Base-by-base conservation (phyloP, 35 echinoderm and acorn worm genomes). In the Nesometra sesokonis region DNA sequence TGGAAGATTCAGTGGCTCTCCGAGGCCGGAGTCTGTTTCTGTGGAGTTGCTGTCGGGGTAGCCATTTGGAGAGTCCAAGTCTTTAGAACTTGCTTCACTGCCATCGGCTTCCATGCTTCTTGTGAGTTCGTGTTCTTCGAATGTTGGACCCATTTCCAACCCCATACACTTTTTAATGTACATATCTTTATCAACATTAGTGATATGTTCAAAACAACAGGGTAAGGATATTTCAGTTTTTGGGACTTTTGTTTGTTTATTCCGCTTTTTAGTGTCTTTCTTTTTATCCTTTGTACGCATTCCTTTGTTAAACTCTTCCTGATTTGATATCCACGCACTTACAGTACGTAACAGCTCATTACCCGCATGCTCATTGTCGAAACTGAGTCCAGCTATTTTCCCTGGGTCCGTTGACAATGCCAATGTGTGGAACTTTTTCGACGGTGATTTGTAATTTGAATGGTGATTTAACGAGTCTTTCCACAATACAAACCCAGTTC, bases 201-300 rank as follows among this genome's bases (percentile, higher is more conserved):
- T 99, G 77, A 99, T 88, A 80, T 99, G 96, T 92, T 99, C 96
- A 77, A 99, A 99, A 77, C 90, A 89, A 85, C 96, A 99, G 2
- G 96, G 96, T 32, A 91, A 87, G 17, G 96, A 99, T 77, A 99
- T 99, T n/a, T 88, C 91, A 13, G 85, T 79, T 57, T 94, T 99
- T n/a, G 77, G 77, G 21, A 79, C 29, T 82, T 89, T 93, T 80
- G 83, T 36, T 35, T 88, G 86, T 30, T 94, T 89, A 30, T 92
- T 88, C 46, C 84, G 88, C 78, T 88, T 94, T 30, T 91, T 93
- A 67, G 92, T 99, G 0, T 87, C 77, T 43, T 85, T 77, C 38
- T 82, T 81, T 32, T 43, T 85, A 21, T 82, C 80, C 30, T 84
- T 83, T 31, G 17, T 84, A n/a, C 57, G 23, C 34, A 46, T 85